These are phyloP conservation scores for Bradypodion ventrale DNA, from an alignment of 2,797 vertebrate species.

Conservation along the genomic window DNA sequence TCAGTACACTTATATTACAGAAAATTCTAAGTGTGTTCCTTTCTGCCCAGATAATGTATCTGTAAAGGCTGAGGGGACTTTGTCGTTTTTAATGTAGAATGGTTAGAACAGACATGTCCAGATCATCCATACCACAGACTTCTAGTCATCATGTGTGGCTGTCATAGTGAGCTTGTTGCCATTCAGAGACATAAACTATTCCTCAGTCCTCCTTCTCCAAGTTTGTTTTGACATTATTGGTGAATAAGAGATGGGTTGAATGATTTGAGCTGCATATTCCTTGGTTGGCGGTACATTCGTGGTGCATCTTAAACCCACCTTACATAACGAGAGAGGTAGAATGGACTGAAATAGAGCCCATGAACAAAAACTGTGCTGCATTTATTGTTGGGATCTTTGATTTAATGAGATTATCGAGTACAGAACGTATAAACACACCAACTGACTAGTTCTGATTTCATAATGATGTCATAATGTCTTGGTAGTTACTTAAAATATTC, in stretches of 20 bases:
- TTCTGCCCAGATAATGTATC: not conserved
- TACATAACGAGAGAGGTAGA: not conserved
- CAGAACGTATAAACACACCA: not conserved
- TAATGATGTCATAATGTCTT: not conserved
- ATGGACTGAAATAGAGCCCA: not conserved
- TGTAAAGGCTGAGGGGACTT: not conserved
- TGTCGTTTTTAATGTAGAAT: not conserved
- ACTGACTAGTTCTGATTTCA: not conserved
- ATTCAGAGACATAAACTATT: not conserved
- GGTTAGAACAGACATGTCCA: not conserved
- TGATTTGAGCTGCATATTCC: not conserved
- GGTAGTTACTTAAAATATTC: too few species aligned
- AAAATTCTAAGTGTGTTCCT: not conserved
- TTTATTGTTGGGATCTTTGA: not conserved
- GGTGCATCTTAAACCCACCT: not conserved
- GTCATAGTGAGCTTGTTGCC: not conserved
- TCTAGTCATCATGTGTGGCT: not conserved
- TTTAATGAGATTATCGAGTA: not conserved
- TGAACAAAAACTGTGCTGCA: not conserved
- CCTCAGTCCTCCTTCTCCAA: not conserved
- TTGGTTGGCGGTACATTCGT: not conserved
- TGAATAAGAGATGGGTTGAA: not conserved
- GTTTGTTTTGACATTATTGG: not conserved
- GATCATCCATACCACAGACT: not conserved
- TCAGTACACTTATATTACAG: not conserved